These are phyloP conservation scores for Eidolon dupreanum DNA, from an alignment of 2,797 vertebrate genomes.

Conservation along the genomic window DNA sequence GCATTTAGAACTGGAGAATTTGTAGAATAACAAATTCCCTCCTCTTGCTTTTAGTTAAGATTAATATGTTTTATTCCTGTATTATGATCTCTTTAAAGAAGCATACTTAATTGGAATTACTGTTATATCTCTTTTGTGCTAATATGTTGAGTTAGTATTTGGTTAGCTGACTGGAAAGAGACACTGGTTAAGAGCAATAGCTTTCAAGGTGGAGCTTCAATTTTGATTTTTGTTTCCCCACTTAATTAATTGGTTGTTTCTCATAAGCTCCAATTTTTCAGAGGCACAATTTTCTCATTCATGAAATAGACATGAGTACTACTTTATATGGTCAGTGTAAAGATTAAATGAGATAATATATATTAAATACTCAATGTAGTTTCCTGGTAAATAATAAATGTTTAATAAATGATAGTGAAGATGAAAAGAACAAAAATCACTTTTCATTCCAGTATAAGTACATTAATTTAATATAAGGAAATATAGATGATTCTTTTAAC, in stretches of 20 bases:
- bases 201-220: conserved; percentile 4
- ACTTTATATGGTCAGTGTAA: not conserved
- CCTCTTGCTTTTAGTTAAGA: conserved; percentile 21
- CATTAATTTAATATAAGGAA: not conserved
- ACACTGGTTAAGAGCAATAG: conserved; percentile 24
- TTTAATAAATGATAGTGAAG: not conserved
- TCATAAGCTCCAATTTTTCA: conserved; percentile 7
- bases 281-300: not conserved
- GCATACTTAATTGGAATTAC: conserved; percentile 10
- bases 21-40: not conserved
- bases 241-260: not conserved
- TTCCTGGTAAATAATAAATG: not conserved
- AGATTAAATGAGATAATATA: not conserved
- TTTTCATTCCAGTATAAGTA: not conserved
- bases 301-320: not conserved
- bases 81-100: conserved; percentile 46
- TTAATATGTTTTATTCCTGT: conserved; percentile 36
- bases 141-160: conserved; percentile 56
- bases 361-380: not conserved
- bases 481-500: not conserved
- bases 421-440: conserved; percentile 22
- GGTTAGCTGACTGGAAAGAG: conserved; percentile 57
- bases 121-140: conserved; percentile 48
- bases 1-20: not conserved
- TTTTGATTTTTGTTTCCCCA: conserved; percentile 25